phyloP scores from a whole-genome alignment of 2,797 vertebrate genomes.

The Ciconia nigra region DNA sequence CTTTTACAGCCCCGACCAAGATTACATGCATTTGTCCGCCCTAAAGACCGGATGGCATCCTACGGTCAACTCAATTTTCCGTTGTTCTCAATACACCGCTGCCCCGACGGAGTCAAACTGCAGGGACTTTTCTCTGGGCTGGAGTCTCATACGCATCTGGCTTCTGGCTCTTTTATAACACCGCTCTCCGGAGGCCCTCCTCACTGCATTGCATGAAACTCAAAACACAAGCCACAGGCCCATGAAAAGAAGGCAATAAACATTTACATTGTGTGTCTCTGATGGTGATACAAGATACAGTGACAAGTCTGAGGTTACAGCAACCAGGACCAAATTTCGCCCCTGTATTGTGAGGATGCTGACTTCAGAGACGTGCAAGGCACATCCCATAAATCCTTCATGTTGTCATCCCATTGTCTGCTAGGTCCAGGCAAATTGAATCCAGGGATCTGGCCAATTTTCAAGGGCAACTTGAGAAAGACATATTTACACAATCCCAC shows the following conservation, averaged over 20 bases:
- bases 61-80: background rate
- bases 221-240: background rate
- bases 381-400: background rate
- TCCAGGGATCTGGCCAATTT: background rate
- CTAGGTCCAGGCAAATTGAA: background rate
- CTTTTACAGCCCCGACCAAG: background rate
- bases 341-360: background rate
- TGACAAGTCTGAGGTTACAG: background rate
- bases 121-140: background rate
- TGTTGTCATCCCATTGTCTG: slow-evolving; percentile 25
- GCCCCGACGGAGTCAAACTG: background rate
- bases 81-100: background rate
- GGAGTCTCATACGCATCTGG: background rate
- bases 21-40: background rate
- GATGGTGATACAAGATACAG: background rate
- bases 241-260: background rate
- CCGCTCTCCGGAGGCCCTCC: background rate
- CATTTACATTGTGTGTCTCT: background rate
- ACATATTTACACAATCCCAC: background rate
- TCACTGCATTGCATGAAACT: background rate
- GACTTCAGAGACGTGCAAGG: background rate
- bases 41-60: slow-evolving; percentile 43
- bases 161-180: background rate
- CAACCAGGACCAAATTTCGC: background rate
- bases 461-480: background rate